Percentiles rank a stretch among this genome's conserved stretches.
Evolutionary conservation across 2,797 vertebrate genomes (phyloP).

Genomic region (Poeciliopsis presidionis): DNA sequence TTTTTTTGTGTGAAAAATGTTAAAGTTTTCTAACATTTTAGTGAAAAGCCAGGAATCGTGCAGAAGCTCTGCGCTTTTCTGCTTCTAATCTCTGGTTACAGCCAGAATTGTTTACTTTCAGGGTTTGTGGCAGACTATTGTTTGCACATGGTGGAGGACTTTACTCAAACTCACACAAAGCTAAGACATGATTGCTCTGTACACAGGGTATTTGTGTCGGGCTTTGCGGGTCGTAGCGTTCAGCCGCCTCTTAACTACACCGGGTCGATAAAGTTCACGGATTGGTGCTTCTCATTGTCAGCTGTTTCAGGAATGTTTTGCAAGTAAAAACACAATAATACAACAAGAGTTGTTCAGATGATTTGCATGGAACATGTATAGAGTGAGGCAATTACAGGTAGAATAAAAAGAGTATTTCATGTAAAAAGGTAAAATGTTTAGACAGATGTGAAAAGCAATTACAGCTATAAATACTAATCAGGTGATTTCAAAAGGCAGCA

Average conservation of each 20-base stretch:
- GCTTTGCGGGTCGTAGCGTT: constrained; percentile 31
- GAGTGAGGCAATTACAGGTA: neutral
- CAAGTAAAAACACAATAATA: neutral
- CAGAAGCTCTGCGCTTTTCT: neutral
- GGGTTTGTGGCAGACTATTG: constrained; percentile 72
- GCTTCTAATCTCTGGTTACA: constrained; percentile 45
- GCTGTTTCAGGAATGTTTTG: constrained; percentile 3
- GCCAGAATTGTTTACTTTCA: constrained; percentile 73
- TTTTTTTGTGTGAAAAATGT: neutral
- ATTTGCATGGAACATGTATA: constrained; percentile 26
- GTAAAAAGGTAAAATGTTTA: neutral
- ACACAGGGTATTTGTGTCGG: constrained; percentile 66
- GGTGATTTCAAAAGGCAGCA: neutral
- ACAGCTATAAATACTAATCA: neutral
- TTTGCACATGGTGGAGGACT: constrained; percentile 83
- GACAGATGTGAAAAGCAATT: neutral
- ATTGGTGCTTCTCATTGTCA: constrained; percentile 7
- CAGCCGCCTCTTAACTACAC: constrained; percentile 23
- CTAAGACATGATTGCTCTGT: constrained; percentile 65
- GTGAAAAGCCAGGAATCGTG: constrained; percentile 13
- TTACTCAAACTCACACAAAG: constrained; percentile 68
- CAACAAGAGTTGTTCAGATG: neutral
- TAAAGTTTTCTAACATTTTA: neutral
- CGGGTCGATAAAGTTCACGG: neutral
- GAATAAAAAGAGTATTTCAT: neutral